Percentiles rank a stretch among this genome's conserved stretches.
phyloP scores from a whole-genome alignment of 2,113 vertebrate species.

The Cercopithecus mona region DNA sequence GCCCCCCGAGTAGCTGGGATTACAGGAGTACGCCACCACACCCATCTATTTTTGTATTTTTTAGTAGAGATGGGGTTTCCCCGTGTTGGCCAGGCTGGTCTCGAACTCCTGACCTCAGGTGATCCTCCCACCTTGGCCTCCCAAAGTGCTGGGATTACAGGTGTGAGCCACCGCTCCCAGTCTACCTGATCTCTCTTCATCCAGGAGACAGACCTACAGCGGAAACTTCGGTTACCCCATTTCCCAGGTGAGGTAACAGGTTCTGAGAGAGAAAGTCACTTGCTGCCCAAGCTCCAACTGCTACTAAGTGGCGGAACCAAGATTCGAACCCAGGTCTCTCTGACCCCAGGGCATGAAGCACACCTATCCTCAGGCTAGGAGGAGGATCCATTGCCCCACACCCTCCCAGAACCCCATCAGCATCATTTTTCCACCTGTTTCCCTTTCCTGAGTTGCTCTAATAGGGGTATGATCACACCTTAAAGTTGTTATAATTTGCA shows the following conservation, averaged over 20 bases:
- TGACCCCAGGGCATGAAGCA: fast-evolving
- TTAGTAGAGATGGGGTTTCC: no score
- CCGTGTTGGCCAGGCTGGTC: no score
- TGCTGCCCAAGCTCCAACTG: background rate
- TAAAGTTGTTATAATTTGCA: background rate
- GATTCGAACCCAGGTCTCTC: background rate
- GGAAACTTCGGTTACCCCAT: background rate
- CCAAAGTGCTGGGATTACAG: no score
- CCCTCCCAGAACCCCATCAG: background rate
- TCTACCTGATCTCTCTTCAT: background rate
- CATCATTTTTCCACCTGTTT: background rate
- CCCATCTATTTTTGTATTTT: no score
- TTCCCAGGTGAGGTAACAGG: conserved; percentile 14
- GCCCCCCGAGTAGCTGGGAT: no score
- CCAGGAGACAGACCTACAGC: background rate
- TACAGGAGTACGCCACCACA: no score
- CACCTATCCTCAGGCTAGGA: no score
- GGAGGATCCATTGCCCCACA: fast-evolving
- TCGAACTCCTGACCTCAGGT: no score
- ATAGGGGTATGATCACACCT: background rate
- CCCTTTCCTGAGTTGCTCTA: background rate
- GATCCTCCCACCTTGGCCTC: no score
- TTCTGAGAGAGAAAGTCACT: background rate
- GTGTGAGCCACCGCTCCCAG: no score
- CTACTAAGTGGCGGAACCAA: background rate